Evolutionary conservation across 1,140 invertebrate genomes (phyloP).

Genomic region (Drosophila carrolli): DNA sequence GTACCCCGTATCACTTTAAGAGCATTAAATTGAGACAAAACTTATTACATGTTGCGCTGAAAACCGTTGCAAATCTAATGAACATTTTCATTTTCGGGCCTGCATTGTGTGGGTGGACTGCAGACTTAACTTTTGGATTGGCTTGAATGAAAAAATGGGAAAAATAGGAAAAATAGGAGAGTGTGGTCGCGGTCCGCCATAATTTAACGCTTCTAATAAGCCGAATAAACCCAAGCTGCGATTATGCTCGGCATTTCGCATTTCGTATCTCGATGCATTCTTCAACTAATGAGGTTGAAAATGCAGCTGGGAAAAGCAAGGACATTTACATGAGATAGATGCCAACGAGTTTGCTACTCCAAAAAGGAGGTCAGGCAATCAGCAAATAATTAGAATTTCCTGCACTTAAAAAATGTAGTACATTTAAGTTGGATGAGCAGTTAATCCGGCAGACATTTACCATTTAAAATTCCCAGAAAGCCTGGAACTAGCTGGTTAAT

Average conservation of each 20-base stretch:
- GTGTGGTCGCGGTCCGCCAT: slow-evolving; percentile 48
- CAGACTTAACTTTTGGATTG: slow-evolving; percentile 16
- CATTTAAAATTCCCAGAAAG: slow-evolving; percentile 37
- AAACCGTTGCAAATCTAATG: slow-evolving; percentile 81
- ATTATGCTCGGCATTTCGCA: slow-evolving; percentile 31
- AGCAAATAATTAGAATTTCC: slow-evolving; percentile 52
- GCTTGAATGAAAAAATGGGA: slow-evolving; percentile 30
- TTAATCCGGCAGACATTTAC: slow-evolving; percentile 41
- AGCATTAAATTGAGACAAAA: slow-evolving; percentile 53
- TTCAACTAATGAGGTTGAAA: slow-evolving; percentile 60
- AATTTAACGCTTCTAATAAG: slow-evolving; percentile 78
- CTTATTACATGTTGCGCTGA: slow-evolving; percentile 77
- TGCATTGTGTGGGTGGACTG: slow-evolving; percentile 66
- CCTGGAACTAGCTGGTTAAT: slow-evolving; percentile 14
- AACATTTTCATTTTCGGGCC: slow-evolving; percentile 75
- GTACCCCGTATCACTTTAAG: slow-evolving; percentile 2
- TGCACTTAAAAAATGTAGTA: slow-evolving; percentile 17
- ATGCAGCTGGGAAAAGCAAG: slow-evolving; percentile 27
- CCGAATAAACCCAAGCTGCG: slow-evolving; percentile 42
- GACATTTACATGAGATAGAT: slow-evolving; percentile 27
- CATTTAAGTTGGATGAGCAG: slow-evolving; percentile 30
- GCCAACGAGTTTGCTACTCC: slow-evolving; percentile 18
- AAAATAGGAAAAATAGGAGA: slow-evolving; percentile 16
- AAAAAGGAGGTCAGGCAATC: slow-evolving; percentile 39
- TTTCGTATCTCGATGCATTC: slow-evolving; percentile 47